Evolutionary conservation across 2,888 invertebrate genomes (phyloP).

Genomic region (Chymomyza caudatula): DNA sequence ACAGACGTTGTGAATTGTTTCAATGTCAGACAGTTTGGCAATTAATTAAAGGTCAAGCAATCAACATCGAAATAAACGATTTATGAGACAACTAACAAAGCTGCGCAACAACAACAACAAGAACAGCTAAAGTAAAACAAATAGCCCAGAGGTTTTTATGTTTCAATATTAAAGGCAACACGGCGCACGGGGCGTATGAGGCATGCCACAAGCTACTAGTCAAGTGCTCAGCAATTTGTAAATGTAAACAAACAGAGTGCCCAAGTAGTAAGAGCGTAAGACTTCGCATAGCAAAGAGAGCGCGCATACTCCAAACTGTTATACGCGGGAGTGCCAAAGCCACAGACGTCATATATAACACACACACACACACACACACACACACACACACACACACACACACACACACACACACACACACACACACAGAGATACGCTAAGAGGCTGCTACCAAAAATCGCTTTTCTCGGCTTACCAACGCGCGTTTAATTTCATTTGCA

Average conservation of each 20-base stretch:
- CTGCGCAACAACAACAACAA: slow-evolving; percentile 4
- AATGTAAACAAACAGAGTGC: slow-evolving; percentile 57
- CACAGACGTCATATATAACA: background rate
- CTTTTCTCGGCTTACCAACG: slow-evolving; percentile 42
- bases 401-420: background rate
- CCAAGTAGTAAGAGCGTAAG: slow-evolving; percentile 4
- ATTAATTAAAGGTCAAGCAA: slow-evolving; percentile 63
- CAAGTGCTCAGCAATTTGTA: slow-evolving; percentile 32
- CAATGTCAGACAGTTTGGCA: slow-evolving; percentile 57
- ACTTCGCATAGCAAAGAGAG: background rate
- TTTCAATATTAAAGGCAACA: slow-evolving; percentile 30
- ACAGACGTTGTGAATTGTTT: slow-evolving; percentile 36
- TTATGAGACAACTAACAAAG: slow-evolving; percentile 32
- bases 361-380: slow-evolving; percentile 15
- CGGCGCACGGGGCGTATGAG: background rate
- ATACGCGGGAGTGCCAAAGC: slow-evolving; percentile 33
- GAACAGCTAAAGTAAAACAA: slow-evolving; percentile 1
- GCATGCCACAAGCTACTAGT: background rate
- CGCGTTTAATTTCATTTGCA: slow-evolving; percentile 63
- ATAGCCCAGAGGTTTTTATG: slow-evolving; percentile 33
- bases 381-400: background rate
- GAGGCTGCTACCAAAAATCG: slow-evolving; percentile 11
- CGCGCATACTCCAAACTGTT: slow-evolving; percentile 45
- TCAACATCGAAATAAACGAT: slow-evolving; percentile 41
- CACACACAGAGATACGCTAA: background rate